Evolutionary conservation across 2,888 invertebrate species (phyloP).

Genomic region (Sinelater perroti): DNA sequence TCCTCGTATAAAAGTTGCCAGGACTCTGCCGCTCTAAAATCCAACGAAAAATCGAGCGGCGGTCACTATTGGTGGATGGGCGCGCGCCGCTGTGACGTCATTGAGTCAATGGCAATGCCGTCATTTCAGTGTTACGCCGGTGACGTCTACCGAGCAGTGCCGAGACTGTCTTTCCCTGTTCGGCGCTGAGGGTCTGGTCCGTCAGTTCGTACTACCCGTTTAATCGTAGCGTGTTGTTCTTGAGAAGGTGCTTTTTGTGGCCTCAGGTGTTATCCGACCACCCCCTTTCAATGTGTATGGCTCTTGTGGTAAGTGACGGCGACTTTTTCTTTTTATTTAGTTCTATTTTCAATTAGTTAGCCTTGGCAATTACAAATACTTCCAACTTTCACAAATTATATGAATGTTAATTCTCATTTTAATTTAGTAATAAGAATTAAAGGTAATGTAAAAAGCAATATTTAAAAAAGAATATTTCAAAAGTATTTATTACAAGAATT

Average conservation of each 20-base stretch:
- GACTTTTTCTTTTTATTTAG: background rate
- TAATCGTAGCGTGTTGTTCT: conserved; percentile 30
- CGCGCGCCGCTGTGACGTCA: conserved; percentile 29
- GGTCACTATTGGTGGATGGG: background rate
- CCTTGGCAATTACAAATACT: too few relatives aligned
- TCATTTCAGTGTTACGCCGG: conserved; percentile 28
- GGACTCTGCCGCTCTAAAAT: too few relatives aligned
- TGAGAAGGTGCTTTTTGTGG: conserved; percentile 37
- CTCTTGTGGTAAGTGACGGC: conserved; percentile 77
- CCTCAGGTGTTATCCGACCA: conserved; percentile 63
- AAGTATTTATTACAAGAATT: too few relatives aligned
- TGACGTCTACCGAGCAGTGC: conserved; percentile 34
- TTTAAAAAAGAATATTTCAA: too few relatives aligned
- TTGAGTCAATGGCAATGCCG: conserved; percentile 28
- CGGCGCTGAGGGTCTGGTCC: conserved; percentile 34
- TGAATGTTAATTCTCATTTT: conserved; percentile 3
- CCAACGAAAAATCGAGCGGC: too few relatives aligned
- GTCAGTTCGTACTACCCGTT: conserved; percentile 28
- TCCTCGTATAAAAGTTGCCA: too few relatives aligned
- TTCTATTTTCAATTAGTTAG: background rate
- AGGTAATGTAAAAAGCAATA: too few relatives aligned
- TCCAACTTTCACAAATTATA: conserved; percentile 24
- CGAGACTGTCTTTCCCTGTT: conserved; percentile 32
- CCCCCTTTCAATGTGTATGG: conserved; percentile 81
- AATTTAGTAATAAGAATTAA: too few relatives aligned